Evolutionary conservation across 92 coral and sea anemone genomes (phyloP).

Genomic region (Paragorgia papillata): DNA sequence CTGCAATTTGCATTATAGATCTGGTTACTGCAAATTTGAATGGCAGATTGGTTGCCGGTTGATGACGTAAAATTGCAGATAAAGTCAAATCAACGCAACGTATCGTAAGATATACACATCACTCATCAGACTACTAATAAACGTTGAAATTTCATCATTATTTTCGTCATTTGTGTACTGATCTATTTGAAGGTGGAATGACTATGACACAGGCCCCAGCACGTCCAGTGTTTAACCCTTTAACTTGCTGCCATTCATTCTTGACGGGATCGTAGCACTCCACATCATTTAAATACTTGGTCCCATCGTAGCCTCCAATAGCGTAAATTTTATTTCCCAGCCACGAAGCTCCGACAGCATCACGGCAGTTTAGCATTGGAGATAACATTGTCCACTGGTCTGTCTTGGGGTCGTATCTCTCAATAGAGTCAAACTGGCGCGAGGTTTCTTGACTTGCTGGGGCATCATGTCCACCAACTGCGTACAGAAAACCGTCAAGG

Average conservation of each 20-base stretch:
- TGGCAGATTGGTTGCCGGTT: too few relatives aligned
- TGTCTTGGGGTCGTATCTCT: constrained; percentile 95
- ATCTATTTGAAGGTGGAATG: constrained; percentile 45
- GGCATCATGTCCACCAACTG: constrained; percentile 99
- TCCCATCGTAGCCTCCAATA: constrained; percentile 92
- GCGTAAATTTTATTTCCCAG: constrained; percentile 94
- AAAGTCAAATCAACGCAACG: too few relatives aligned
- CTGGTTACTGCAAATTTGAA: too few relatives aligned
- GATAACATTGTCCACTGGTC: constrained; percentile 99
- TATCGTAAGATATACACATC: too few relatives aligned
- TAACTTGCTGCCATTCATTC: constrained; percentile 94
- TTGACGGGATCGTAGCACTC: constrained; percentile 89
- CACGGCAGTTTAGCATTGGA: constrained; percentile 97
- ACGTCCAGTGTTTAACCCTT: constrained; percentile 83
- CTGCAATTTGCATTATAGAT: too few relatives aligned
- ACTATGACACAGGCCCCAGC: constrained; percentile 99
- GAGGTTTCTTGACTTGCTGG: constrained; percentile 99
- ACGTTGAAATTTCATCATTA: too few relatives aligned
- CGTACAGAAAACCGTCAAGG: constrained; percentile 91
- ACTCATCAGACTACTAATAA: too few relatives aligned
- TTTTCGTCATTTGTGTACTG: neutral
- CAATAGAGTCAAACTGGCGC: constrained; percentile 95
- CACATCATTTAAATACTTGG: constrained; percentile 90
- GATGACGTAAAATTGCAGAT: too few relatives aligned
- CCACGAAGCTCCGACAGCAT: constrained; percentile 98